These are phyloP conservation scores for Camponotus vicinus DNA, from an alignment of 1,140 invertebrate species.

Conservation along the genomic window DNA sequence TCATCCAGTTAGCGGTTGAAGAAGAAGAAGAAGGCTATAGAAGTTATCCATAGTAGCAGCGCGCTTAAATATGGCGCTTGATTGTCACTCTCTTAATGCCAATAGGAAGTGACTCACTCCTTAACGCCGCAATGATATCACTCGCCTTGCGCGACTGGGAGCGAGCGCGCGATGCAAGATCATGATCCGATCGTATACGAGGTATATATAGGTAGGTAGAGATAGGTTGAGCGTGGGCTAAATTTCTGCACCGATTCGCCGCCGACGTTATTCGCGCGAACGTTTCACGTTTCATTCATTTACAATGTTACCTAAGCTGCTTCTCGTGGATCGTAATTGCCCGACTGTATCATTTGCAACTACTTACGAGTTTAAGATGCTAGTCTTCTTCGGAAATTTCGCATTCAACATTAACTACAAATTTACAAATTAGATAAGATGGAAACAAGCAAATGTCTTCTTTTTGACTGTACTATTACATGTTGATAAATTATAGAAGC, in stretches of 20 bases:
- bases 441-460: background rate
- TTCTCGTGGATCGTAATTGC: constrained; percentile 21
- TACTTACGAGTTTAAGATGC: background rate
- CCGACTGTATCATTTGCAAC: constrained; percentile 17
- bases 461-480: constrained; percentile 7
- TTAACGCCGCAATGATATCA: constrained; percentile 76
- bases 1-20: constrained; percentile 40
- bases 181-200: constrained; percentile 66
- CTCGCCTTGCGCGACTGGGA: constrained; percentile 48
- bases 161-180: constrained; percentile 45
- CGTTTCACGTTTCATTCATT: constrained; percentile 32
- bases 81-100: constrained; percentile 74
- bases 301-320: constrained; percentile 28
- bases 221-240: constrained; percentile 40
- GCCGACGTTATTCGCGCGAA: constrained; percentile 26
- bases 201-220: constrained; percentile 34
- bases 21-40: constrained; percentile 15
- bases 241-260: constrained; percentile 7
- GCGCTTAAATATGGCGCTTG: constrained; percentile 42
- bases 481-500: constrained; percentile 3
- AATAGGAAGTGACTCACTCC: constrained; percentile 79
- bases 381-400: constrained; percentile 7
- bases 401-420: background rate
- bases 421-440: background rate
- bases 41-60: constrained; percentile 3